Conservation (phyloP, 2,113 vertebrate species). For the Tragulus kanchil region DNA sequence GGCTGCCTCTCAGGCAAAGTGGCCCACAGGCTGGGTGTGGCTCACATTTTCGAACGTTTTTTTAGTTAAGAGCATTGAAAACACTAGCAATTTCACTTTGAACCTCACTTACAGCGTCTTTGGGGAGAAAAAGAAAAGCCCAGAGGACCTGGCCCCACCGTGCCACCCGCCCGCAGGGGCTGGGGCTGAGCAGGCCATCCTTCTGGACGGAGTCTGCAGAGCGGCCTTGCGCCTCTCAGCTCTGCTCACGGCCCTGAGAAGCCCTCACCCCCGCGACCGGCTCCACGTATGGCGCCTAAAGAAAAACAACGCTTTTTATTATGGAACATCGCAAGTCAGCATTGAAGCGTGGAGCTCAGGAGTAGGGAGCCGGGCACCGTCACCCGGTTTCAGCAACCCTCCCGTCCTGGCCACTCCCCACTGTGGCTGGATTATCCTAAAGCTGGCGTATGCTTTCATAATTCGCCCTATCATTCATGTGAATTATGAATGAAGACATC, state of each 20-base stretch:
- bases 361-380: neutral
- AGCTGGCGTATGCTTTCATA: neutral
- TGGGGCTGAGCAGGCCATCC: neutral
- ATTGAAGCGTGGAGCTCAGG: accelerated
- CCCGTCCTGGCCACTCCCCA: no score
- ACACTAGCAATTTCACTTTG: neutral
- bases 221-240: neutral
- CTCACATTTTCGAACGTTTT: neutral
- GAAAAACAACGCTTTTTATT: neutral
- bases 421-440: neutral
- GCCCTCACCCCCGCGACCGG: neutral
- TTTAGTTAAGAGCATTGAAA: slow-evolving; percentile 31
- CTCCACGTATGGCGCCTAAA: neutral
- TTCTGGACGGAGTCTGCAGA: accelerated
- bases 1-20: neutral
- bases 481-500: slow-evolving; percentile 5
- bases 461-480: neutral
- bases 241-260: neutral
- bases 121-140: neutral
- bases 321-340: neutral
- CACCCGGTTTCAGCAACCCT: neutral
- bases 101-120: neutral
- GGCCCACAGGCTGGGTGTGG: neutral
- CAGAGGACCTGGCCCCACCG: neutral
- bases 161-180: neutral